A percentile compares a stretch with the other conserved stretches of the same genome.
Evolutionary conservation across 2,113 vertebrate species (phyloP).

Genomic region (Callopanchax toddi): DNA sequence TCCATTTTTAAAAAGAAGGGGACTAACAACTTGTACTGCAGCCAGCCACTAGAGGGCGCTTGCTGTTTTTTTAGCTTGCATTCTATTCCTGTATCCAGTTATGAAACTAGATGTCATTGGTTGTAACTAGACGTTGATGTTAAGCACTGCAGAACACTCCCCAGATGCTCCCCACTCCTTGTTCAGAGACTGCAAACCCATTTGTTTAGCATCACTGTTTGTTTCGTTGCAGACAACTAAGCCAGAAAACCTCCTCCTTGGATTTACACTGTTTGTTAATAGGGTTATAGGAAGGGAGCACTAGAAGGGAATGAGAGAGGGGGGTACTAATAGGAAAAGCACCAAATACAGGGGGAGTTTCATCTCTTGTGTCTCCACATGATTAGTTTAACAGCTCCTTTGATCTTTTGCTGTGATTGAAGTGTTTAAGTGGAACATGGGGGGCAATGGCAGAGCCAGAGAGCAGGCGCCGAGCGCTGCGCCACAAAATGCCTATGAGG

Average conservation of each 20-base stretch:
- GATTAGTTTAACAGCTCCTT: constrained; percentile 94
- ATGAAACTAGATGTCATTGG: too few relatives aligned
- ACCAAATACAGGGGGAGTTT: constrained; percentile 71
- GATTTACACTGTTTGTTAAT: constrained; percentile 65
- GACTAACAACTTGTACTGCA: too few relatives aligned
- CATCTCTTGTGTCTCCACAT: constrained; percentile 84
- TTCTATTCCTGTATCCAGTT: too few relatives aligned
- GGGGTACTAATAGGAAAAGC: constrained; percentile 66
- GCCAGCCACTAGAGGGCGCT: too few relatives aligned
- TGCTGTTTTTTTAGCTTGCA: too few relatives aligned
- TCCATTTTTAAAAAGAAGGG: too few relatives aligned
- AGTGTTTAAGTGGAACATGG: constrained; percentile 94
- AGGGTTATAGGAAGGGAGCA: constrained; percentile 56
- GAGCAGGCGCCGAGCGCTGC: constrained; percentile 84
- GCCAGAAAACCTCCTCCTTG: constrained; percentile 47
- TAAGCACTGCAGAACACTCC: constrained; percentile 34
- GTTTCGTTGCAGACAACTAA: constrained; percentile 73
- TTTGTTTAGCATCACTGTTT: constrained; percentile 73
- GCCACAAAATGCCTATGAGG: constrained; percentile 93
- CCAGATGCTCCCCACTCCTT: constrained; percentile 26
- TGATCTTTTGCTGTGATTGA: constrained; percentile 98
- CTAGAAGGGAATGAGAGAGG: constrained; percentile 22
- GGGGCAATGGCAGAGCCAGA: constrained; percentile 86
- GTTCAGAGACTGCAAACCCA: constrained; percentile 51
- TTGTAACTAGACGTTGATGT: constrained; percentile 10